Evolutionary conservation across 92 coral and sea anemone species (phyloP).

Genomic region (Siderastrea siderea): DNA sequence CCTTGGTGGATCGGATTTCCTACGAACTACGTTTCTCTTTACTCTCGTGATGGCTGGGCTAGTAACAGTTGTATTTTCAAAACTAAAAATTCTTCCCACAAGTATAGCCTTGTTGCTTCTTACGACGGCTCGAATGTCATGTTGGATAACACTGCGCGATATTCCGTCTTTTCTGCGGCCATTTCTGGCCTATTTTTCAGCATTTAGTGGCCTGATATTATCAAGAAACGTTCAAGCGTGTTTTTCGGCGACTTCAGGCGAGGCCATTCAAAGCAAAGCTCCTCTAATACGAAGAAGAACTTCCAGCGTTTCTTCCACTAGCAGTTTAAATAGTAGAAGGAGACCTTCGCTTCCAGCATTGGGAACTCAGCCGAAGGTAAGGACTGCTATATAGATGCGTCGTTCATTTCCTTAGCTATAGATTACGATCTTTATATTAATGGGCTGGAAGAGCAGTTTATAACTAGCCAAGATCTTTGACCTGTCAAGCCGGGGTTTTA

Average conservation of each 20-base stretch:
- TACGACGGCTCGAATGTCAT: conserved; percentile 83
- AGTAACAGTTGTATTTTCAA: conserved; percentile 82
- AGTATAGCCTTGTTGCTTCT: conserved; percentile 78
- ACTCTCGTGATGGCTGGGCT: conserved; percentile 83
- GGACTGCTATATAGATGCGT: conserved; percentile 37
- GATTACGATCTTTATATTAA: conserved; percentile 65
- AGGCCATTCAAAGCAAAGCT: conserved; percentile 90
- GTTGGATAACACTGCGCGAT: conserved; percentile 87
- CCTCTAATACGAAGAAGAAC: conserved; percentile 89
- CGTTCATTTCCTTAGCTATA: conserved; percentile 59
- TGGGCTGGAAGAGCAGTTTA: conserved; percentile 61
- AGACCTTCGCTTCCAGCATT: conserved; percentile 98
- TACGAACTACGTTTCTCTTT: conserved; percentile 86
- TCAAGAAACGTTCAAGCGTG: conserved; percentile 89
- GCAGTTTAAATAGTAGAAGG: conserved; percentile 86
- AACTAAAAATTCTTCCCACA: conserved; percentile 83
- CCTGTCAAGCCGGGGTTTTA: conserved; percentile 36
- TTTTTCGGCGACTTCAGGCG: conserved; percentile 82
- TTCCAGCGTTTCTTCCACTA: conserved; percentile 85
- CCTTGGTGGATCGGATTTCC: conserved; percentile 92
- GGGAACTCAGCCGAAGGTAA: conserved; percentile 96
- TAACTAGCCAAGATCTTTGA: conserved; percentile 56
- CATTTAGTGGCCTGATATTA: conserved; percentile 91
- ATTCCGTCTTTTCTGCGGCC: conserved; percentile 90
- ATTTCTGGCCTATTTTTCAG: conserved; percentile 93